Evolutionary conservation across 2,113 vertebrate species (phyloP).

Genomic region (Colinus virginianus): DNA sequence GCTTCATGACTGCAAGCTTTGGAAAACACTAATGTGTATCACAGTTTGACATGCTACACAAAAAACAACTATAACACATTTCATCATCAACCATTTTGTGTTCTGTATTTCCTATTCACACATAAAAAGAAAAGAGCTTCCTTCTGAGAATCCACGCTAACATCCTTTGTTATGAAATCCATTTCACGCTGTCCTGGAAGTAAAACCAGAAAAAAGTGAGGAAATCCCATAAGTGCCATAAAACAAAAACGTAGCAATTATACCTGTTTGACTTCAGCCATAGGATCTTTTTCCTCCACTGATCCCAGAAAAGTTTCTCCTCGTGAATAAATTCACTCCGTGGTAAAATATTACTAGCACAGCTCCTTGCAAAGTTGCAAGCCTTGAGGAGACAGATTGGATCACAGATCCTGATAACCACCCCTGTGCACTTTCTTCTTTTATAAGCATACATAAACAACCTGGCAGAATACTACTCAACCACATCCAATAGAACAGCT

Average conservation of each 20-base stretch:
- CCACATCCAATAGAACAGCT: not conserved
- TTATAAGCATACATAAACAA: accelerated
- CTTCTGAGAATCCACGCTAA: not conserved
- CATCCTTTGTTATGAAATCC: not conserved
- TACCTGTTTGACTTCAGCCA: accelerated
- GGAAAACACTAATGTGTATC: not conserved
- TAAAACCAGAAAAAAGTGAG: not conserved
- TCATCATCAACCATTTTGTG: not conserved
- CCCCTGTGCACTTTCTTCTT: not conserved
- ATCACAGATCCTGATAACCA: not conserved
- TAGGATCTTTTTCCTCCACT: not conserved
- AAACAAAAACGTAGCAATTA: not conserved
- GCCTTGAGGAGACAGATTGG: not conserved
- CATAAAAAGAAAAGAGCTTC: not conserved
- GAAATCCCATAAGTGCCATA: accelerated
- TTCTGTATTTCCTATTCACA: not conserved
- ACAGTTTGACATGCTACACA: not conserved
- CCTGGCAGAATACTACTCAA: not conserved
- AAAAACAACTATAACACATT: not conserved
- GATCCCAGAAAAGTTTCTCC: not conserved
- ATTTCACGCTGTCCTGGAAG: not conserved
- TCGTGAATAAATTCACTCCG: not conserved
- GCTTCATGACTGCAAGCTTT: not conserved
- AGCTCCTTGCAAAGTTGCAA: not conserved
- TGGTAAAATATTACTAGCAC: not conserved